A percentile compares a stretch with the other conserved stretches of the same genome.
Evolutionary conservation across 2,888 invertebrate genomes (phyloP).

Genomic region (Xestia xanthographa): DNA sequence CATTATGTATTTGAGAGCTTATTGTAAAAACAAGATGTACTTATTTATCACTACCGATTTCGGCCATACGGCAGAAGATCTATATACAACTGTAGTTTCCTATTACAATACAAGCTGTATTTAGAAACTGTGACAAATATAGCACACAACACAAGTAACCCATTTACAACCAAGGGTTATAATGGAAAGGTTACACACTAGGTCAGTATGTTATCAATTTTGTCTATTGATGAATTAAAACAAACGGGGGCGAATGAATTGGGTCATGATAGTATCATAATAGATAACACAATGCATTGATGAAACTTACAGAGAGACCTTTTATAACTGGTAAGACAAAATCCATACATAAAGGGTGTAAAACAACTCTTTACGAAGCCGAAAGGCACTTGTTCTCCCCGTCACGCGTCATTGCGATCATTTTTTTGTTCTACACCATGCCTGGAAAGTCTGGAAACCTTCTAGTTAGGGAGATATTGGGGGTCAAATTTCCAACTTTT

Average conservation of each 20-base stretch:
- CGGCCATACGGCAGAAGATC: not conserved
- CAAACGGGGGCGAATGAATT: constrained; percentile 45
- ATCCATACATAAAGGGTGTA: not conserved
- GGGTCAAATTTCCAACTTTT: too few relatives aligned
- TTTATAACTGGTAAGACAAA: constrained; percentile 1
- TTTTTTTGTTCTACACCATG: too few relatives aligned
- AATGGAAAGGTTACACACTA: constrained; percentile 34
- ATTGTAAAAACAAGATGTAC: not conserved
- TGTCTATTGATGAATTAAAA: constrained; percentile 37
- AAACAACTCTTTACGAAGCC: too few relatives aligned
- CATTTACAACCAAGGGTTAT: constrained; percentile 22
- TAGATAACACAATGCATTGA: constrained; percentile 31
- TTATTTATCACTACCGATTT: not conserved
- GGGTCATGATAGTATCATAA: constrained; percentile 27
- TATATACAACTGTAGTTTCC: not conserved
- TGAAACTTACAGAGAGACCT: not conserved
- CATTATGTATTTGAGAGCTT: not conserved
- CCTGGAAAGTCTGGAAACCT: too few relatives aligned
- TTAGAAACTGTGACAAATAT: not conserved
- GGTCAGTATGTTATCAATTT: constrained; percentile 53
- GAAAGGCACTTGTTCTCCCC: too few relatives aligned
- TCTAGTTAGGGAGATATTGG: too few relatives aligned
- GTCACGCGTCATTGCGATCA: too few relatives aligned
- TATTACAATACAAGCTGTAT: not conserved
- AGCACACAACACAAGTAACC: constrained; percentile 22